Conservation (phyloP, 2,888 invertebrate genomes). For the Lasius fuliginosus region DNA sequence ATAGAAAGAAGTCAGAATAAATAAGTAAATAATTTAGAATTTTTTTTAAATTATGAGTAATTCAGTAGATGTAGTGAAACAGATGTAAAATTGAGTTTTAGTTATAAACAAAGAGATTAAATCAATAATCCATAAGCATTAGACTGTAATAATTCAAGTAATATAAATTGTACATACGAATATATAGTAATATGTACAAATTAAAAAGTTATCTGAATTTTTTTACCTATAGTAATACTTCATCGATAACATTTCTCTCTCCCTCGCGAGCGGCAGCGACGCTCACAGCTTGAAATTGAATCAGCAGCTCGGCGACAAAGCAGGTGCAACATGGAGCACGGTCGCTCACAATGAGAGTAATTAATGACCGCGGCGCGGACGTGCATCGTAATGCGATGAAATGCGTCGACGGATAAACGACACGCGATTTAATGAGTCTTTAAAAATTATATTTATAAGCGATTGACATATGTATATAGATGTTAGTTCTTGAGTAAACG, state of each 20-base stretch:
- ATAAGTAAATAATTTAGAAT: no score
- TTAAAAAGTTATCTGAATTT: no score
- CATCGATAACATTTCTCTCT: conserved; percentile 67
- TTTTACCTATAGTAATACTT: conserved; percentile 55
- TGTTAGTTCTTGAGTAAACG: not conserved
- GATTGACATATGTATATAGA: not conserved
- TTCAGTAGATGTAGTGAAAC: no score
- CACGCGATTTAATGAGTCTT: not conserved
- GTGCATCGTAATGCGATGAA: conserved; percentile 56
- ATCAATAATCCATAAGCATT: no score
- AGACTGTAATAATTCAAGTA: no score
- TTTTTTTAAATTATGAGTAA: no score
- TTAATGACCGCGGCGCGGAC: conserved; percentile 59
- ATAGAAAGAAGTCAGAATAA: no score
- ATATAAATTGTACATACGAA: no score
- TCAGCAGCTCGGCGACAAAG: conserved; percentile 64
- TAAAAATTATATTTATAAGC: conserved; percentile 1
- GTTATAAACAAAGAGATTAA: no score
- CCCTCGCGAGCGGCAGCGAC: not conserved
- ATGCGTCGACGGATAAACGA: conserved; percentile 26
- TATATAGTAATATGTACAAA: no score
- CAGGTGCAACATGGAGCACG: conserved; percentile 61
- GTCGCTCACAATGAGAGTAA: conserved; percentile 65
- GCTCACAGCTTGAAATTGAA: conserved; percentile 63
- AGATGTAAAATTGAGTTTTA: no score